These are phyloP conservation scores for Cyrtonyx montezumae DNA, from an alignment of 2,113 vertebrate species.

Conservation along the genomic window DNA sequence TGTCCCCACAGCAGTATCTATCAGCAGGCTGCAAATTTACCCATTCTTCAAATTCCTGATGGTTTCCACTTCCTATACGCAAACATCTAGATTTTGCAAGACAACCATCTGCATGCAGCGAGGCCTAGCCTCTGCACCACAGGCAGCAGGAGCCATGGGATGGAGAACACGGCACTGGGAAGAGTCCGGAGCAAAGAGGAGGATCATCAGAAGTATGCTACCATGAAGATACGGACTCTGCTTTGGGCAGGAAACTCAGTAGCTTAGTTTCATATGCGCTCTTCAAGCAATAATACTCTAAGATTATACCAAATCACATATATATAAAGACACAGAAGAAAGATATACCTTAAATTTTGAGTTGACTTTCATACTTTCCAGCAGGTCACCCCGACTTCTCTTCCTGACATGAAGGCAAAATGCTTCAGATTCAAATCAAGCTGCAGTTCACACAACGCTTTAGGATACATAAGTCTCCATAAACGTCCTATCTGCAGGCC, in stretches of 20 bases:
- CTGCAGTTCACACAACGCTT: not conserved
- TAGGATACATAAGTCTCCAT: not conserved
- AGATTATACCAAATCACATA: rapidly evolving
- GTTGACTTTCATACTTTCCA: not conserved
- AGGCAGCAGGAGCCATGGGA: not conserved
- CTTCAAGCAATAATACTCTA: not conserved
- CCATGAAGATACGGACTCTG: not conserved
- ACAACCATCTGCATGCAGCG: not conserved
- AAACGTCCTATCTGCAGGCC: not conserved
- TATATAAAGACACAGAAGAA: not conserved
- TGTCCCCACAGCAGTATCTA: not conserved
- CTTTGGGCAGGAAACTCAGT: not conserved
- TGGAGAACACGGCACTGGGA: not conserved
- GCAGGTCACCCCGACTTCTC: not conserved
- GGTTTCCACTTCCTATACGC: not conserved
- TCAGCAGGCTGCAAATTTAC: not conserved
- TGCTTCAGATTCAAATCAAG: not conserved
- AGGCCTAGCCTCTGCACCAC: not conserved
- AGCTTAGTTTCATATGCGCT: not conserved
- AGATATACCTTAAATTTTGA: not conserved
- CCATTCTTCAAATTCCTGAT: not conserved
- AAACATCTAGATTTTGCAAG: not conserved
- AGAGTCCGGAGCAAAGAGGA: not conserved
- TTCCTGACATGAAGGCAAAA: not conserved
- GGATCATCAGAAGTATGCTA: not conserved